phyloP scores from a whole-genome alignment of 1,140 invertebrate species.

The Carcinoscorpius rotundicauda region DNA sequence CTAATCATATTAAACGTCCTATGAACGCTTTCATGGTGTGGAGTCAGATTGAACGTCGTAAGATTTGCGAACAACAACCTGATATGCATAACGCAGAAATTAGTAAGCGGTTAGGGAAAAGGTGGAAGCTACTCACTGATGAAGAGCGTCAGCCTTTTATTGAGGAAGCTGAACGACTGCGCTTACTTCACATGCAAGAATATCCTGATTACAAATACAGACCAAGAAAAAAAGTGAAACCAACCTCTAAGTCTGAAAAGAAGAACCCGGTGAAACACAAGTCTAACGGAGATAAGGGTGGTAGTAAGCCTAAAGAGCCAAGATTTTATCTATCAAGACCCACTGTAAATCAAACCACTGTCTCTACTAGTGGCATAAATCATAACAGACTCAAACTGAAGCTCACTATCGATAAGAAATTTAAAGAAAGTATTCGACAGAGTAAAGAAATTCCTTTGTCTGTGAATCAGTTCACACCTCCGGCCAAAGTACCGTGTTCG shows the following conservation, averaged over 20 bases:
- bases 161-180: conserved; percentile 79
- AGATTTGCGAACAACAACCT: conserved; percentile 83
- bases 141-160: conserved; percentile 82
- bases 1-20: conserved; percentile 89
- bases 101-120: conserved; percentile 76
- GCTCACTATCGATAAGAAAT: conserved; percentile 45
- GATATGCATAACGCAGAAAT: conserved; percentile 97
- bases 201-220: conserved; percentile 1
- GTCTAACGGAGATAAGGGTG: background rate
- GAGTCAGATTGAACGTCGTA: conserved; percentile 85
- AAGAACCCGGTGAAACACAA: background rate
- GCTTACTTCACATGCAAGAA: conserved; percentile 73
- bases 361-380: background rate
- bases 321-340: background rate
- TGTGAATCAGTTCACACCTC: conserved; percentile 42
- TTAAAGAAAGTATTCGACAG: conserved; percentile 39
- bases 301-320: background rate
- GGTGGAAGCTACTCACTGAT: conserved; percentile 80
- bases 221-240: conserved; percentile 1
- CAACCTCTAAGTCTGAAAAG: background rate
- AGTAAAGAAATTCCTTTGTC: conserved; percentile 2
- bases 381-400: conserved; percentile 40
- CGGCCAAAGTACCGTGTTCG: conserved; percentile 63
- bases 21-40: conserved; percentile 99
- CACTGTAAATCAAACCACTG: background rate